phyloP scores from a whole-genome alignment of 1,140 invertebrate species.

The Saccostrea cuccullata region DNA sequence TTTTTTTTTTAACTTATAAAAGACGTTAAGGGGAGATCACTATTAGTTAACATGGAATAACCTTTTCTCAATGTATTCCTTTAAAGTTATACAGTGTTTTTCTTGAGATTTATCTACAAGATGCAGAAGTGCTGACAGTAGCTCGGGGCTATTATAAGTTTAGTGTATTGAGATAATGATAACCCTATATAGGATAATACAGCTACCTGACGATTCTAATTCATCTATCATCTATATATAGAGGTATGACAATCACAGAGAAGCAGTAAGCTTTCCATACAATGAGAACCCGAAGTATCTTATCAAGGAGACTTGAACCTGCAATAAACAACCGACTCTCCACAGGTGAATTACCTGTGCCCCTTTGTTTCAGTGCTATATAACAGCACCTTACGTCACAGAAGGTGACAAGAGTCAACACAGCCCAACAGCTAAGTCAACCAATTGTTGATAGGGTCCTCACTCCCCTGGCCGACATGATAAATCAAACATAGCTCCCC shows the following conservation, averaged over 20 bases:
- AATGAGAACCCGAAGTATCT: neutral
- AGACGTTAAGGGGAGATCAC: no score
- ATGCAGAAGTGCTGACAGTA: neutral
- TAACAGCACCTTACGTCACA: conserved; percentile 12
- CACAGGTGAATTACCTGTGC: conserved; percentile 5
- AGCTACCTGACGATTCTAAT: no score
- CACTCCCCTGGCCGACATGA: neutral
- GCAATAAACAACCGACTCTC: neutral
- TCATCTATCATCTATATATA: neutral
- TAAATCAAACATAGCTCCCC: neutral
- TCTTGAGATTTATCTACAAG: no score
- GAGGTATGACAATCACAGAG: neutral
- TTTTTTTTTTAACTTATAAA: no score
- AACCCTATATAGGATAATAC: no score
- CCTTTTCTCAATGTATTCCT: no score
- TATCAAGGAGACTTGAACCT: neutral
- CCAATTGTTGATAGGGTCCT: conserved; percentile 4
- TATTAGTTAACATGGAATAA: no score
- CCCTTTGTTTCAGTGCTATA: neutral
- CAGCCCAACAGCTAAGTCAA: conserved; percentile 13
- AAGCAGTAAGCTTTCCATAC: neutral
- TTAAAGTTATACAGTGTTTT: no score
- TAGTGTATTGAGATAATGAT: no score
- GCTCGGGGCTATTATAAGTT: no score
- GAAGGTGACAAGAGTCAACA: conserved; percentile 13